Percentiles rank a stretch among this genome's conserved stretches.
phyloP scores from a whole-genome alignment of 2,797 vertebrate genomes.

The Phaenicophaeus curvirostris region DNA sequence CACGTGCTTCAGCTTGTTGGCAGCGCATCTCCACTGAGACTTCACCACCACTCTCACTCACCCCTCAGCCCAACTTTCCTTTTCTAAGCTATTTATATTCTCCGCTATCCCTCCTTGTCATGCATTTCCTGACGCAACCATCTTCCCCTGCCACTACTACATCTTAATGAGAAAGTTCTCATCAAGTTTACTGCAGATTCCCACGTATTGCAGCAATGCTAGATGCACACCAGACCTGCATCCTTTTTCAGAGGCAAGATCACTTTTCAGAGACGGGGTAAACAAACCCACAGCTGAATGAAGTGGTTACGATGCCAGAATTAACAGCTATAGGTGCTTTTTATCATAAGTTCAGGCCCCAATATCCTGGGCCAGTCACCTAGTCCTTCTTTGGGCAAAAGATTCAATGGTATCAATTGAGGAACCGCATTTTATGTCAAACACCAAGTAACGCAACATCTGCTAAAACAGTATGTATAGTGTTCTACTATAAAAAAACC shows the following conservation, averaged over 20 bases:
- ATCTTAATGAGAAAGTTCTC: background rate
- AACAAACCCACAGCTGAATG: background rate
- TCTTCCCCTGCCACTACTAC: background rate
- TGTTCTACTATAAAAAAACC: slow-evolving; percentile 19
- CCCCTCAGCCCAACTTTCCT: background rate
- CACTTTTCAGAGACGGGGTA: background rate
- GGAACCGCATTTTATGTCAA: slow-evolving; percentile 13
- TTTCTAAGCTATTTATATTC: slow-evolving; percentile 23
- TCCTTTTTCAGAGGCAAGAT: background rate
- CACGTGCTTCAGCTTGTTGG: background rate
- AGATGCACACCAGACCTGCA: slow-evolving; percentile 4
- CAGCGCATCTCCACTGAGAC: background rate
- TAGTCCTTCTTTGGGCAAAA: background rate
- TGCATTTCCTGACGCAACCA: background rate
- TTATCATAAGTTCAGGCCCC: background rate
- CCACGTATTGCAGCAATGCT: background rate
- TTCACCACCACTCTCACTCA: background rate
- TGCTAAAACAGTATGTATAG: slow-evolving; percentile 57
- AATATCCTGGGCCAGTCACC: background rate
- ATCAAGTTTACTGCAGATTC: background rate
- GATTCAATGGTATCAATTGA: background rate
- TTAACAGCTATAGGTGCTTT: slow-evolving; percentile 34
- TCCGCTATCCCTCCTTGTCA: background rate
- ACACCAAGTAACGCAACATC: background rate
- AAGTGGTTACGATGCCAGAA: background rate